A percentile compares a stretch with the other conserved stretches of the same genome.
These are phyloP conservation scores for Hydrolagus colliei DNA, from an alignment of 2,797 vertebrate genomes.

Conservation along the genomic window DNA sequence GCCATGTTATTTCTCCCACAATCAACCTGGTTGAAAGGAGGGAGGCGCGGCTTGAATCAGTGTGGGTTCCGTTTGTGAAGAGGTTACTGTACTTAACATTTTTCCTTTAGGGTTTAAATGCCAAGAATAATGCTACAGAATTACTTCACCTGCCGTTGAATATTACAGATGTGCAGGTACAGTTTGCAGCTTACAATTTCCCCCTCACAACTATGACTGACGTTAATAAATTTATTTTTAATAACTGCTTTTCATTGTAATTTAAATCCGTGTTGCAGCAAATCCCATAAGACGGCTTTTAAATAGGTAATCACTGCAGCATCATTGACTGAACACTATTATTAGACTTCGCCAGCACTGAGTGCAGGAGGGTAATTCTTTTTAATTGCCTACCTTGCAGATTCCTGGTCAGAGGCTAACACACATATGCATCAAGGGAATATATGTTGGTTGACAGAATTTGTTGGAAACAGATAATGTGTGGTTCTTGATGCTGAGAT, in stretches of 20 bases:
- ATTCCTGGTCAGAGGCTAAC: not conserved
- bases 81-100: not conserved
- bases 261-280: not conserved
- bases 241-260: not conserved
- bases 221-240: not conserved
- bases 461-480: too few relatives aligned
- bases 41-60: too few relatives aligned
- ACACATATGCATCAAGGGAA: not conserved
- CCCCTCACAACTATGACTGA: too few relatives aligned
- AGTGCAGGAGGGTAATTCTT: not conserved
- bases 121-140: not conserved
- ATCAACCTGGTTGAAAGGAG: too few relatives aligned
- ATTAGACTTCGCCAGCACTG: not conserved
- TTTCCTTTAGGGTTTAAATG: not conserved
- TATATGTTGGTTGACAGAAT: not conserved
- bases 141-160: too few relatives aligned
- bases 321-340: not conserved
- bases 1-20: too few relatives aligned
- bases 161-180: too few relatives aligned
- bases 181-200: not conserved
- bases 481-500: too few relatives aligned
- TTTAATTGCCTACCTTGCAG: not conserved
- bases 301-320: not conserved
- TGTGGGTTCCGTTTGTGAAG: not conserved
- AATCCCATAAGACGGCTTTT: not conserved